Conservation (phyloP, 2,113 vertebrate genomes). For the Plecotus auritus region DNA sequence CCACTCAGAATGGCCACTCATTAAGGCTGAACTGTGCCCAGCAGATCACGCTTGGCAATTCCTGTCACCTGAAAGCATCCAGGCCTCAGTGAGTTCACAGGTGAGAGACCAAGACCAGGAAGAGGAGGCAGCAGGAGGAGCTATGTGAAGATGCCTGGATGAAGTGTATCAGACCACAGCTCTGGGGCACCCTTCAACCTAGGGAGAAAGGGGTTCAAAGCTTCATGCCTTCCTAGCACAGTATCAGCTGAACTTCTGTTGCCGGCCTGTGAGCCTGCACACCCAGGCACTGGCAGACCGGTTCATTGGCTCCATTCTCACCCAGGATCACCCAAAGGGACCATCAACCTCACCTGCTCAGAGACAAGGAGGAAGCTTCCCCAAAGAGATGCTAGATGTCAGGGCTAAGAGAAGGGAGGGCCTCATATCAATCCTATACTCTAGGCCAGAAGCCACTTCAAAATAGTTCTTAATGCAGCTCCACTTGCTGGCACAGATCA, state of each 20-base stretch:
- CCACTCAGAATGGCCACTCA: not conserved
- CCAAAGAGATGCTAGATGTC: not conserved
- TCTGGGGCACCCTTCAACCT: not conserved
- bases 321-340: not conserved
- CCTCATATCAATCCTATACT: not conserved
- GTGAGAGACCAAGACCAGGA: not conserved
- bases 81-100: not conserved
- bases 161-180: not conserved
- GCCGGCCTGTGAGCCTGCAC: not conserved
- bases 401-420: not conserved
- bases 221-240: not conserved
- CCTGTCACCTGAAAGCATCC: not conserved
- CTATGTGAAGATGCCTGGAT: not conserved
- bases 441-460: not conserved
- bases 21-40: not conserved
- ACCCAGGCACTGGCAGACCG: not conserved
- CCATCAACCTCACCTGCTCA: not conserved
- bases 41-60: not conserved
- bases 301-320: not conserved
- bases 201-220: not conserved
- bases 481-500: not conserved
- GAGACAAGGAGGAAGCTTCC: not conserved
- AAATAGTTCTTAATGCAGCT: not conserved
- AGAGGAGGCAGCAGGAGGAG: not conserved
- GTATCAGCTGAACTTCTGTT: not conserved